A percentile compares a stretch with the other conserved stretches of the same genome.
phyloP scores from a whole-genome alignment of 2,888 invertebrate genomes.

The Amaurobius ferox region DNA sequence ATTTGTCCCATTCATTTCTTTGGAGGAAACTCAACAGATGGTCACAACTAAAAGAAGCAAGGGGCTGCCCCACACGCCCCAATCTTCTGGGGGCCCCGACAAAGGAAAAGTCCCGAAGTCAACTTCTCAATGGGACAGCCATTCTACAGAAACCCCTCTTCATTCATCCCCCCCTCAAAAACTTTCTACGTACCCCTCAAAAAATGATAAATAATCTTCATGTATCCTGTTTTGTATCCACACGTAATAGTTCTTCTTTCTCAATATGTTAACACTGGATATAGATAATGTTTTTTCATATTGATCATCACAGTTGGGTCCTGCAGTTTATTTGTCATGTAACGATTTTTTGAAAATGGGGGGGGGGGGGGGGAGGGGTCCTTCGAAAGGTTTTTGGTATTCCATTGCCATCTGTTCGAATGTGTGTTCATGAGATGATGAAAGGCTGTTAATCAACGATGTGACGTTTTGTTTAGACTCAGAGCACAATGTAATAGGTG shows the following conservation, averaged over 20 bases:
- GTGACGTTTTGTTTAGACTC: neutral
- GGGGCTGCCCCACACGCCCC: neutral
- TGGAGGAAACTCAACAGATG: neutral
- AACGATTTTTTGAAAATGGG: neutral
- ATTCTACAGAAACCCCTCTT: neutral
- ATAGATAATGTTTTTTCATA: slow-evolving; percentile 5
- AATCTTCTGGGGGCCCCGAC: neutral
- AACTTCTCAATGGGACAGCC: neutral
- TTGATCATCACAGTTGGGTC: neutral
- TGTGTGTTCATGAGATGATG: neutral
- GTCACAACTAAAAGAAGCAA: neutral
- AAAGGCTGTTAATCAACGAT: neutral
- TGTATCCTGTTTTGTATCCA: neutral
- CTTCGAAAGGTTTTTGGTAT: neutral
- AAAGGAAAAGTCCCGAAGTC: neutral
- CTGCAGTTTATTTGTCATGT: neutral
- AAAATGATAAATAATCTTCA: neutral
- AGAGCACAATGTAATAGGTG: neutral
- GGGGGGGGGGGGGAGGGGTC: neutral
- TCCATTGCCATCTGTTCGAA: neutral
- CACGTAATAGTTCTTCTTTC: neutral
- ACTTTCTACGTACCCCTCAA: no score
- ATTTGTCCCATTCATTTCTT: neutral
- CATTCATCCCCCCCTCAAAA: neutral
- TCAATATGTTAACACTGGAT: slow-evolving; percentile 4